Base-by-base conservation (phyloP, 1,140 invertebrate genomes). In the Hyles euphorbiae region DNA sequence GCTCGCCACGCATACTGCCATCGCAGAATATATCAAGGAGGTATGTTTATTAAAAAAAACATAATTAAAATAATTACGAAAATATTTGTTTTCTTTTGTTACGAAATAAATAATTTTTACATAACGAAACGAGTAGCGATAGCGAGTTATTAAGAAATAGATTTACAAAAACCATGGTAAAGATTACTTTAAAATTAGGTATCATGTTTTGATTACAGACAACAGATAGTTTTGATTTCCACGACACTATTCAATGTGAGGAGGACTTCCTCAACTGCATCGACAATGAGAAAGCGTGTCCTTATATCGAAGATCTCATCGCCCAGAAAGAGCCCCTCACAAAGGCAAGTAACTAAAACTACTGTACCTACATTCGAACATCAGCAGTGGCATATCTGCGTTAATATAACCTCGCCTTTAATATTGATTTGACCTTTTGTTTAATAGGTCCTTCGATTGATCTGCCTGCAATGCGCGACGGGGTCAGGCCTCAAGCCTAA, bases 261-360 rank as follows among this genome's bases (percentile, higher is more conserved):
- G 97, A 99, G 87, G 97, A 98, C 79, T 94, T 98, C 68, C 90
- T 98, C 61, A 96, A 97, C 78, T 97, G 96, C 60, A 92, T 96
- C 22, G 96, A 98, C 63, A 95, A 96, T 1, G 98, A 99, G 72
- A 97, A 96, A 89, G 91, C 94, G 0, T 95, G 94, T 81, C 83
- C 94, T 0, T 97, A 94, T 74, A 98, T 99, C 70, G 98, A 99
- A 89, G 96, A 98, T 75, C 92, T 95, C 69, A 98, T 99, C 62
- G 95, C 95, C 3, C 94, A 94, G 70, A 93, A 96, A 77, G 93
- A 94, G 68, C 93, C 96, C 7, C 72, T 98, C 2, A 90, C 94
- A 3, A 96, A 95, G 88, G 95, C 81, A 69, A 58, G 4, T 9
- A 32, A 56, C 43, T 40, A 34, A 6, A n/a, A 50, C 3, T 22